phyloP scores from a whole-genome alignment of 2,113 vertebrate genomes.

The Dissostichus mawsoni region DNA sequence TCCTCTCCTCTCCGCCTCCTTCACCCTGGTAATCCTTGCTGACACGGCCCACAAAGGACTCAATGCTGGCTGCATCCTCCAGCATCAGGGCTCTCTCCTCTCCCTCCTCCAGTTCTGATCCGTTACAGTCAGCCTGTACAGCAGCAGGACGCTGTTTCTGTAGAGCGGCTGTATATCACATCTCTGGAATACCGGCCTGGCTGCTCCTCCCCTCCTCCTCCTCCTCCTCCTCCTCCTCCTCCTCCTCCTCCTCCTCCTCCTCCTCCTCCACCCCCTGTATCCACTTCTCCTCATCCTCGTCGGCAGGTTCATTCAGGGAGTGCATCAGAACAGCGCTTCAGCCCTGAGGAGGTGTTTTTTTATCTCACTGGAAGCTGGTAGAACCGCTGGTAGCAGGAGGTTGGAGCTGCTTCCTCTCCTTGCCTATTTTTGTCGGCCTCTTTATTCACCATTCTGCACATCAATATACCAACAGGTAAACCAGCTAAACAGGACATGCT shows the following conservation, averaged over 20 bases:
- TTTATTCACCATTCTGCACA: slow-evolving; percentile 32
- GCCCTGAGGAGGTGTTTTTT: slow-evolving; percentile 41
- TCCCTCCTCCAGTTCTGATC: slow-evolving; percentile 47
- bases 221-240: slow-evolving; percentile 55
- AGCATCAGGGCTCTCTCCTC: slow-evolving; percentile 52
- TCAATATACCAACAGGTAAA: slow-evolving; percentile 75
- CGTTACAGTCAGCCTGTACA: slow-evolving; percentile 8
- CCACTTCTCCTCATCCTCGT: slow-evolving; percentile 32
- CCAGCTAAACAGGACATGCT: slow-evolving; percentile 31
- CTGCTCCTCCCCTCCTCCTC: slow-evolving; percentile 52
- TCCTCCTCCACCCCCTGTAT: slow-evolving; percentile 45
- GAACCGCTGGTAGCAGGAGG: slow-evolving; percentile 50
- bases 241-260: slow-evolving; percentile 39
- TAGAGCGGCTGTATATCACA: slow-evolving; percentile 39
- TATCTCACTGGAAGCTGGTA: slow-evolving; percentile 33
- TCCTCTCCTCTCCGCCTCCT: slow-evolving; percentile 45
- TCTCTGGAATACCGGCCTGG: slow-evolving; percentile 58
- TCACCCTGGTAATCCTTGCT: slow-evolving; percentile 77
- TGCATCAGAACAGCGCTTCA: slow-evolving; percentile 47
- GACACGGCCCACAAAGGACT: slow-evolving; percentile 79
- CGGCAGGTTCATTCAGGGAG: slow-evolving; percentile 62
- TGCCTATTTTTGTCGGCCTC: slow-evolving; percentile 32
- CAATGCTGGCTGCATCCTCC: slow-evolving; percentile 64
- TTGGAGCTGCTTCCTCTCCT: slow-evolving; percentile 42
- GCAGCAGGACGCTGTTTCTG: slow-evolving; percentile 43